phyloP scores from a whole-genome alignment of 2,888 invertebrate species.

The Deilephila elpenor region DNA sequence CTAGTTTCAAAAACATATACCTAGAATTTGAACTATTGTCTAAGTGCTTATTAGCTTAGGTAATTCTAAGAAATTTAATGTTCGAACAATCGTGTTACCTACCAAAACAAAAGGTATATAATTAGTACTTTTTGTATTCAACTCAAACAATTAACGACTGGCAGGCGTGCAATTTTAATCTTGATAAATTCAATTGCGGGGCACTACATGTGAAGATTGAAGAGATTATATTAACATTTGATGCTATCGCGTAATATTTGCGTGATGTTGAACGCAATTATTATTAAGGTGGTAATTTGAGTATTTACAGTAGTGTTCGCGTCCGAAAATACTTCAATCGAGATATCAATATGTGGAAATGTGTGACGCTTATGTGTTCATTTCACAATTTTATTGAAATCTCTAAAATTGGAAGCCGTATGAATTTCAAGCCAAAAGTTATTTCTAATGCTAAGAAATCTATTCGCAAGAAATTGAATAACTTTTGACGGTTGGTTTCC shows the following conservation, averaged over 20 bases:
- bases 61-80: background rate
- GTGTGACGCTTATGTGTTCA: background rate
- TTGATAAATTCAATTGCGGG: slow-evolving; percentile 10
- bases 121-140: slow-evolving; percentile 21
- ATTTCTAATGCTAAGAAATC: no score
- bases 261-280: background rate
- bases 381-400: no score
- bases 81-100: background rate
- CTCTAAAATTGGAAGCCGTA: no score
- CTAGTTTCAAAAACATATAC: no score
- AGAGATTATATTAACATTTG: background rate
- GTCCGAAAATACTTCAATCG: background rate
- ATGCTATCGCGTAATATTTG: background rate
- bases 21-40: no score
- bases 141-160: background rate
- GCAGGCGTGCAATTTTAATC: slow-evolving; percentile 16
- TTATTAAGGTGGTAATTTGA: background rate
- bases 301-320: background rate
- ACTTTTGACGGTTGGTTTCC: no score
- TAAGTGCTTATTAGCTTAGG: background rate
- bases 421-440: no score
- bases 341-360: background rate
- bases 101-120: slow-evolving; percentile 28
- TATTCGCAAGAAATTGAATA: no score
- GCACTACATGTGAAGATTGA: slow-evolving; percentile 9